Conservation (phyloP, 2,888 invertebrate species). For the Drosophila antonietae region DNA sequence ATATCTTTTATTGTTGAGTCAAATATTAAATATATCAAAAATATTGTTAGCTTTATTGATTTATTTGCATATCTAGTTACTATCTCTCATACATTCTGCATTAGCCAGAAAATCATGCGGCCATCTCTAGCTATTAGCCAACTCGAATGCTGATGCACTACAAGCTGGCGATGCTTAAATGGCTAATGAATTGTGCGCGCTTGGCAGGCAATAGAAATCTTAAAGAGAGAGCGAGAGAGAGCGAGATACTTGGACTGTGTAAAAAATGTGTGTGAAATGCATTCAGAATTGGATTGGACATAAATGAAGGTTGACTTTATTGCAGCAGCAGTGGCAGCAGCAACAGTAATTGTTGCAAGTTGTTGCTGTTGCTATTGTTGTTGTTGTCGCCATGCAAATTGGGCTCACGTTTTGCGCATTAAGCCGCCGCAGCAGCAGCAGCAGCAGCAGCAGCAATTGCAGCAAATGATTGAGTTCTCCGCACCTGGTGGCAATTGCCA, state of each 20-base stretch:
- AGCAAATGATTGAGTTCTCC: conserved; percentile 73
- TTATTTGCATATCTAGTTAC: background rate
- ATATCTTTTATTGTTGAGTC: too few relatives aligned
- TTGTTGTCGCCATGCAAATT: conserved; percentile 71
- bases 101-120: conserved; percentile 14
- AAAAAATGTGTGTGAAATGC: conserved; percentile 58
- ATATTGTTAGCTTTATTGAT: too few relatives aligned
- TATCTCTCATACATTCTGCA: background rate
- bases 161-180: conserved; percentile 23
- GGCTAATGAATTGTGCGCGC: conserved; percentile 65
- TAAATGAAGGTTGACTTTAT: conserved; percentile 64
- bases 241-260: conserved; percentile 1
- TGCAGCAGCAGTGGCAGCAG: conserved; percentile 25
- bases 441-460: conserved; percentile 67
- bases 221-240: conserved; percentile 4
- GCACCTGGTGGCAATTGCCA: conserved; percentile 64
- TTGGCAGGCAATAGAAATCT: conserved; percentile 58
- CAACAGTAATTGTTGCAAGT: conserved; percentile 14
- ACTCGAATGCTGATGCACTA: conserved; percentile 26
- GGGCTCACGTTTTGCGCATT: conserved; percentile 82
- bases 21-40: too few relatives aligned
- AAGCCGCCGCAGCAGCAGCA: conserved; percentile 69
- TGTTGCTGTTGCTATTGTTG: conserved; percentile 18
- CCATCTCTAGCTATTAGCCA: conserved; percentile 33
- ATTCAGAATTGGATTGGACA: conserved; percentile 47